Evolutionary conservation across 2,113 vertebrate species (phyloP).

Genomic region (Antigone vipio): DNA sequence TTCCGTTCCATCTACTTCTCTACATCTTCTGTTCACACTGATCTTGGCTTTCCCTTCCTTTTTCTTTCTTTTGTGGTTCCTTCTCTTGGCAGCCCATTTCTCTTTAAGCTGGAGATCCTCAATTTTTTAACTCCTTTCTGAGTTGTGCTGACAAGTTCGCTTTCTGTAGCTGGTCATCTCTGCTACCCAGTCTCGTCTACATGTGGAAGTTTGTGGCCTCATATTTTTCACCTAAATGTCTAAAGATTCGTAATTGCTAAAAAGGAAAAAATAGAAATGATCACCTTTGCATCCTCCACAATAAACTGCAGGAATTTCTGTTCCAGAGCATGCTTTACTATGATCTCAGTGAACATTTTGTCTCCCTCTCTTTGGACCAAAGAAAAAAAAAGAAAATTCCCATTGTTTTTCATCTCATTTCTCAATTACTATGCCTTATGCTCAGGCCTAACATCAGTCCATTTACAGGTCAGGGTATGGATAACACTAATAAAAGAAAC

Average conservation of each 20-base stretch:
- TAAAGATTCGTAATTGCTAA: neutral
- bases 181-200: neutral
- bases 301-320: neutral
- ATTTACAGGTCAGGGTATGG: neutral
- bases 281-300: neutral
- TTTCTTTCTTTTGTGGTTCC: neutral
- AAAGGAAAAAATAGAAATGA: neutral
- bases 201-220: neutral
- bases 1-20: neutral
- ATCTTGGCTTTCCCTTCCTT: neutral
- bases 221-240: neutral
- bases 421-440: neutral
- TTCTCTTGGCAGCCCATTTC: neutral
- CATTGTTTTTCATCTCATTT: neutral
- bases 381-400: neutral
- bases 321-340: neutral
- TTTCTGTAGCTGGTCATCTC: neutral
- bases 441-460: neutral
- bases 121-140: neutral
- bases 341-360: neutral
- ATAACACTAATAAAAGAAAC: neutral
- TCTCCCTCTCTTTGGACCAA: neutral
- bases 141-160: neutral
- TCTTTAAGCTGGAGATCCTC: neutral
- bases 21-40: neutral